phyloP scores from a whole-genome alignment of 2,797 vertebrate species.

The Cichlasoma orientale region DNA sequence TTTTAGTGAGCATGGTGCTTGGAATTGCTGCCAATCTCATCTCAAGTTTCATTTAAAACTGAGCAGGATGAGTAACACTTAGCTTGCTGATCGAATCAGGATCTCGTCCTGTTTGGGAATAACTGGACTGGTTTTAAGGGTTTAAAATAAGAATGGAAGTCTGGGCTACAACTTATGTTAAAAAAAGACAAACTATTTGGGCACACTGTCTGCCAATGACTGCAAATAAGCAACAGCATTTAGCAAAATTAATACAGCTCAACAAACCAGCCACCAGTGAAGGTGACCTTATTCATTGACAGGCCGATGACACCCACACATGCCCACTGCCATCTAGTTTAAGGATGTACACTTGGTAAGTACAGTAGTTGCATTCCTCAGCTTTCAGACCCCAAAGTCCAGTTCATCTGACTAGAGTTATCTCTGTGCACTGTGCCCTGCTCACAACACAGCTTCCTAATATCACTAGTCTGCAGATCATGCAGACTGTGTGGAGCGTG shows the following conservation, averaged over 20 bases:
- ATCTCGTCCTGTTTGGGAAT: background rate
- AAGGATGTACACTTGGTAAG: background rate
- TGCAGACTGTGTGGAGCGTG: too few relatives aligned
- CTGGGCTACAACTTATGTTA: background rate
- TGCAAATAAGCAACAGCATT: background rate
- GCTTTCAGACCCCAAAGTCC: background rate
- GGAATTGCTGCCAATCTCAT: constrained; percentile 1
- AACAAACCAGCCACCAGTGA: too few relatives aligned
- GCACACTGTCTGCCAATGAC: background rate
- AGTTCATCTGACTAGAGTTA: background rate
- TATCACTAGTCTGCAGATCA: too few relatives aligned
- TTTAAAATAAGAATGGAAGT: background rate
- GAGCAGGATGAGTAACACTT: background rate
- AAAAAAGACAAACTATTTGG: too few relatives aligned
- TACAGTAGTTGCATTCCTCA: background rate
- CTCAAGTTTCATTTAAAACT: background rate
- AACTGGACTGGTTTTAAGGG: background rate
- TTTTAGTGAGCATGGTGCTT: constrained; percentile 25
- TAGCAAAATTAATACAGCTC: too few relatives aligned
- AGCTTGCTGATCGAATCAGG: background rate
- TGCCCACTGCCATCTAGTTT: background rate
- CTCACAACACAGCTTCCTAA: background rate
- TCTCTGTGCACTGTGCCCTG: background rate
- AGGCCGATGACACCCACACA: too few relatives aligned
- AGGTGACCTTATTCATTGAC: too few relatives aligned